Evolutionary conservation across 2,888 invertebrate species (phyloP), one percentile per base, ranked within the genome.

Genomic region (Thereva nobilitata): DNA sequence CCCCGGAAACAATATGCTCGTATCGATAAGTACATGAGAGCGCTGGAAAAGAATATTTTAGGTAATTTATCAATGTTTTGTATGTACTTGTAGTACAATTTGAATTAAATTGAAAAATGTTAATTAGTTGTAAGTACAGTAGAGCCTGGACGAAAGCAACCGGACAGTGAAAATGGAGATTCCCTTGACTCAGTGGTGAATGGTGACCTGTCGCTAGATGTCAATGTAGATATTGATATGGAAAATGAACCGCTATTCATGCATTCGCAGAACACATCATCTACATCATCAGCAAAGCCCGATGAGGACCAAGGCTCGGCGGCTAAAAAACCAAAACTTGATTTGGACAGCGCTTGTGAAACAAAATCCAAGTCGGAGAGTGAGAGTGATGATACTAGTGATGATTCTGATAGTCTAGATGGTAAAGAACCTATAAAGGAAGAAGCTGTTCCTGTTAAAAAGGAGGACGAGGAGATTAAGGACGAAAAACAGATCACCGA

Each of bases 21-120:
- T 70, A 91, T 95, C 70, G 98, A 97, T 78, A 98, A 98, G 80
- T 98, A 92, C 78, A 92, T 99, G 90, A 85, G 97, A 68, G 98
- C 97, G 0, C 85, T 99, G 68, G 98, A 98, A 80, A 98, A 98
- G 81, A 94, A 93, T 75, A 92, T 95, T 73, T 82, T 94, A 73
- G 80, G 80, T 80, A 74, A 40, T 5, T 38, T 8, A 23, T 23
- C 23, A 23, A 23, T 23, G 23, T 23, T 23, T 23, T 23, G 23
- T 23, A 23, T 23, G 23, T 23, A 23, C 23, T 23, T 23, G 23
- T 23, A 23, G 23, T 42, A 10, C 23, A n/a, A 41, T 55, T n/a
- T 10, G 5, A 23, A 4, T 5, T n/a, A 12, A 41, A 7, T 7
- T 12, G n/a, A 41, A 55, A 53, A 6, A 23, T 53, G 7, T 42